Percentiles rank a stretch among this genome's conserved stretches.
Evolutionary conservation across 2,888 invertebrate genomes (phyloP).

Genomic region (Noctua janthe): DNA sequence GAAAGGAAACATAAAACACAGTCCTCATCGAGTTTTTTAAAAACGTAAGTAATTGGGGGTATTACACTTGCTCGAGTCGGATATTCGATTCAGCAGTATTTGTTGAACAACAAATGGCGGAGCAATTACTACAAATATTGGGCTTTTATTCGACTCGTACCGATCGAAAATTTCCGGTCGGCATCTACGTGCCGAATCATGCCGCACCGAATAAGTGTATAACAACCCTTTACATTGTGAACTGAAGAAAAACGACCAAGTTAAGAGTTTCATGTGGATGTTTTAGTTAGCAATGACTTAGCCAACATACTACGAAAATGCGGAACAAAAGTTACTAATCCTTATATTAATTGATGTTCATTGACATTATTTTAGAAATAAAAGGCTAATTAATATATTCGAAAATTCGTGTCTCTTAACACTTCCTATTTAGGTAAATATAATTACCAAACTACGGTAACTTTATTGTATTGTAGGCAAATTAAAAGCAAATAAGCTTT

Average conservation of each 20-base stretch:
- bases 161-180: not conserved
- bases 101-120: not conserved
- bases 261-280: slow-evolving; percentile 10
- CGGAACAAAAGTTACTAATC: slow-evolving; percentile 57
- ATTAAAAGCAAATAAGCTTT: slow-evolving; percentile 43
- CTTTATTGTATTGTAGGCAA: slow-evolving; percentile 62
- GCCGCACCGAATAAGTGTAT: not conserved
- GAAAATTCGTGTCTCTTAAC: slow-evolving; percentile 51
- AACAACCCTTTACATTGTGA: not conserved
- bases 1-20: slow-evolving; percentile 45
- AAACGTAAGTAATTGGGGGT: not conserved
- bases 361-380: slow-evolving; percentile 58
- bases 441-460: slow-evolving; percentile 68
- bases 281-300: slow-evolving; percentile 39
- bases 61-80: not conserved
- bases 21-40: not conserved
- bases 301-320: slow-evolving; percentile 42
- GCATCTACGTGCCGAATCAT: not conserved
- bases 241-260: slow-evolving; percentile 16
- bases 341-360: slow-evolving; percentile 61
- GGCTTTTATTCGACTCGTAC: not conserved
- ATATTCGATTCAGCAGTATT: not conserved
- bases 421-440: slow-evolving; percentile 57
- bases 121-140: not conserved
- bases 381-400: slow-evolving; percentile 52